A percentile compares a stretch with the other conserved stretches of the same genome.
Conservation (phyloP, 92 coral and sea anemone species). For the Diadumene lineata region DNA sequence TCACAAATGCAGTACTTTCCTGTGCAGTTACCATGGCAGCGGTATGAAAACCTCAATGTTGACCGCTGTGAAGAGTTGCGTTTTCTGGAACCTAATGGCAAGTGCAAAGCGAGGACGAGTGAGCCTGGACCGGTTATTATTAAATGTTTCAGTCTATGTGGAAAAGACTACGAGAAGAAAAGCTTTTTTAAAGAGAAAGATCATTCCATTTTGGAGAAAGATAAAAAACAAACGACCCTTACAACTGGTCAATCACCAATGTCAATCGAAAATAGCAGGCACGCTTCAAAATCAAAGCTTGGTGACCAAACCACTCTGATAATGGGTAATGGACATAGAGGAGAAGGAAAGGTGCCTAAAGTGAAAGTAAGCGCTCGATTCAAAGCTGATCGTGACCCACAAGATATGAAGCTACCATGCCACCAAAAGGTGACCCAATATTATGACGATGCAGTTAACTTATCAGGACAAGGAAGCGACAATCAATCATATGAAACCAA, state of each 20-base stretch:
- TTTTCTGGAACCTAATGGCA: neutral
- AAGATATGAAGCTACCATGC: too few relatives aligned
- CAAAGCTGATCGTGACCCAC: too few relatives aligned
- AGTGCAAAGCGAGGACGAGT: neutral
- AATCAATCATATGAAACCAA: neutral
- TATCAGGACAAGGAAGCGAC: neutral
- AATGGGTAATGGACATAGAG: too few relatives aligned
- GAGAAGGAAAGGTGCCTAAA: too few relatives aligned
- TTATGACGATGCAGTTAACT: neutral
- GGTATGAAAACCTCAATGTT: neutral
- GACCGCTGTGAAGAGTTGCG: neutral
- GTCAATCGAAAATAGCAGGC: too few relatives aligned
- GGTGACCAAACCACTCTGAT: too few relatives aligned
- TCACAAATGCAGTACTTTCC: neutral
- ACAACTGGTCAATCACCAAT: too few relatives aligned
- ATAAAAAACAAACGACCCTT: neutral
- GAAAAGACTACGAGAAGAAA: neutral
- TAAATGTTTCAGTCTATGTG: conserved; percentile 5
- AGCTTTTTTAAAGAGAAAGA: neutral
- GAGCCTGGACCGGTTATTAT: neutral
- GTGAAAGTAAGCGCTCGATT: too few relatives aligned
- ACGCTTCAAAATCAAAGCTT: too few relatives aligned
- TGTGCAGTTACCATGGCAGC: neutral
- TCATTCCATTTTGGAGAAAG: neutral
- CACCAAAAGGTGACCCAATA: too few relatives aligned